Percentiles rank a stretch among this genome's conserved stretches.
These are phyloP conservation scores for Paradoxurus hermaphroditus DNA, from an alignment of 2,113 vertebrate genomes.

Conservation along the genomic window DNA sequence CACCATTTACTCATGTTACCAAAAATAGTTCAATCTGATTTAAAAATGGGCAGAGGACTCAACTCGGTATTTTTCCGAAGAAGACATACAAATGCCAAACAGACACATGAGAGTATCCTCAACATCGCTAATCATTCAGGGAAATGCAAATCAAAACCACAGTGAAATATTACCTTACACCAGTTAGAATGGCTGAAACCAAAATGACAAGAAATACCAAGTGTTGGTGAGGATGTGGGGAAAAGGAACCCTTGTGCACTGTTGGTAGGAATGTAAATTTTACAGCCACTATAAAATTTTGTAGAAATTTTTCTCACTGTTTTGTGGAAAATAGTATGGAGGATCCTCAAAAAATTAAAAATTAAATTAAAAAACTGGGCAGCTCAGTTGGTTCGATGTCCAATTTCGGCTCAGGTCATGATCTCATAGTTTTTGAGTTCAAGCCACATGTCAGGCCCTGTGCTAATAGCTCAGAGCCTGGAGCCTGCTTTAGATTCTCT, in stretches of 20 bases:
- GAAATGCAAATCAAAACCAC: background rate
- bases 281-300: too few relatives aligned
- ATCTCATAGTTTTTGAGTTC: too few relatives aligned
- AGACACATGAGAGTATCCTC: background rate
- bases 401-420: too few relatives aligned
- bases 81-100: background rate
- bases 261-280: background rate
- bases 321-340: background rate
- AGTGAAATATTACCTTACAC: background rate
- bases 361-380: background rate
- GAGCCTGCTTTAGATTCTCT: too few relatives aligned
- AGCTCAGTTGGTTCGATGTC: too few relatives aligned
- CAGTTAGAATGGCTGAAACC: background rate
- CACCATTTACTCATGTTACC: constrained; percentile 88
- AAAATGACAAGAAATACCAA: background rate
- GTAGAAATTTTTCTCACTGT: too few relatives aligned
- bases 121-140: background rate
- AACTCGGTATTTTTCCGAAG: background rate
- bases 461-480: too few relatives aligned
- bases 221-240: background rate
- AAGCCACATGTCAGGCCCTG: too few relatives aligned
- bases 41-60: background rate
- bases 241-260: background rate
- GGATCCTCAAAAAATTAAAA: background rate
- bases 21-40: constrained; percentile 84